Base-by-base conservation (phyloP, 2,888 invertebrate species). In the Brenthis ino region DNA sequence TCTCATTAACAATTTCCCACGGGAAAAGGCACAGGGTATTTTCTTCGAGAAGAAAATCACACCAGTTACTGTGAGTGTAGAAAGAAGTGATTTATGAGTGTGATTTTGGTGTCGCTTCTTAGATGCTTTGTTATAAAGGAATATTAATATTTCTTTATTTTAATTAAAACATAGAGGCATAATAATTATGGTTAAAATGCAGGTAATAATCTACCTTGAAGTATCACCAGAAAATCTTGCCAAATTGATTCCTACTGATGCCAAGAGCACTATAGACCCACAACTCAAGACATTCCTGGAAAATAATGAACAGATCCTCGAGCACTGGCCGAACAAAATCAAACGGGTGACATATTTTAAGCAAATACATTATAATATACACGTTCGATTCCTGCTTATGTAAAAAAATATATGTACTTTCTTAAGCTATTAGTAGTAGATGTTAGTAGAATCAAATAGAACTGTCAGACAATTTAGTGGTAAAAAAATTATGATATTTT, bases 1-100 rank as follows among this genome's bases (percentile, higher is more conserved):
- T 89, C 94, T 99, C 28, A 96, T 98, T 79, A 98, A 98, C 82
- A 98, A 98, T 43, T 99, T 98, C 89, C 98, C 99, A 0, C 94
- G 98, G 37, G 98, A 98, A 84, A 96, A 97, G 80, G 95, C 95
- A 51, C 98, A 98, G 88, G 98, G 98, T 50, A 90, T 95, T 71
- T 94, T 95, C 65, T 99, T 99, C 85, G 98, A 99, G 84, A 89
- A 94, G 68, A 93, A 94, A 82, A 95, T 98, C 70, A 95, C 94
- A n/a, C 94, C 94, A 11, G 86, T 83, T 64, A 80, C 84, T 72
- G 90, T 91, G 64, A 85, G 88, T 61, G 3, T 53, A 43, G 37
- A 8, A 43, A 53, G 16, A n/a, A 53, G 5, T 28, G 28, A 28
- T 4, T 28, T n/a, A 53, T 8, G 6, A 53, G 6, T 16, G 5